These are phyloP conservation scores for Hesperophylax magnus DNA, from an alignment of 1,140 invertebrate genomes.

Conservation along the genomic window DNA sequence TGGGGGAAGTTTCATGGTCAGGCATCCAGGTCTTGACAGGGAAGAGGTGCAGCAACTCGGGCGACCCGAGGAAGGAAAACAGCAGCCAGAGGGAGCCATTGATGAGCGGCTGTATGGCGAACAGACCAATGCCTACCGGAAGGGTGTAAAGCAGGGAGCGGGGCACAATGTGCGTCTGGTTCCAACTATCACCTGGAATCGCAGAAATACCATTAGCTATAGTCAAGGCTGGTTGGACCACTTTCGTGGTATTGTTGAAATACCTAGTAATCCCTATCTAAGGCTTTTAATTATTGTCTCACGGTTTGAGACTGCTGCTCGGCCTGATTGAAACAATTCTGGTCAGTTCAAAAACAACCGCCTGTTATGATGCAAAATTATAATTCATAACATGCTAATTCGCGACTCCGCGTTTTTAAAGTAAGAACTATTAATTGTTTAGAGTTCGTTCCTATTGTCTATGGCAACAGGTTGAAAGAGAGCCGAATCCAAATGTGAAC, in stretches of 20 bases:
- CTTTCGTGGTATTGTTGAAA: too few relatives aligned
- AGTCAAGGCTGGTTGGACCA: neutral
- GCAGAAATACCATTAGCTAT: neutral
- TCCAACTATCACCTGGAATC: constrained; percentile 31
- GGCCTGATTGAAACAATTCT: too few relatives aligned
- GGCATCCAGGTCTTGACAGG: constrained; percentile 39
- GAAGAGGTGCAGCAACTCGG: constrained; percentile 9
- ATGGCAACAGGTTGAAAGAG: too few relatives aligned
- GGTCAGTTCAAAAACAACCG: neutral
- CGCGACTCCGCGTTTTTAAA: too few relatives aligned
- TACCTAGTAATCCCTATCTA: too few relatives aligned
- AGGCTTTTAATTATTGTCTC: too few relatives aligned
- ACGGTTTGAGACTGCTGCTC: too few relatives aligned
- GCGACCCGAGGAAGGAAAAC: neutral
- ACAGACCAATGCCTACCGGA: constrained; percentile 28
- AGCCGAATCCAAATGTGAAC: too few relatives aligned
- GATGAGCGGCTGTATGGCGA: constrained; percentile 39
- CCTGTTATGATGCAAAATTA: neutral
- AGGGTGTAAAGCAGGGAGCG: constrained; percentile 31
- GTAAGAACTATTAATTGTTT: too few relatives aligned
- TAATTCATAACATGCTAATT: too few relatives aligned
- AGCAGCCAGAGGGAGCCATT: constrained; percentile 33
- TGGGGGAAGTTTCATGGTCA: neutral
- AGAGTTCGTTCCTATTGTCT: too few relatives aligned
- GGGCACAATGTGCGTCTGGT: neutral